phyloP scores from a whole-genome alignment of 30 jellyfish, hydroid and myxozoan genomes.

The Turritopsis rubra region DNA sequence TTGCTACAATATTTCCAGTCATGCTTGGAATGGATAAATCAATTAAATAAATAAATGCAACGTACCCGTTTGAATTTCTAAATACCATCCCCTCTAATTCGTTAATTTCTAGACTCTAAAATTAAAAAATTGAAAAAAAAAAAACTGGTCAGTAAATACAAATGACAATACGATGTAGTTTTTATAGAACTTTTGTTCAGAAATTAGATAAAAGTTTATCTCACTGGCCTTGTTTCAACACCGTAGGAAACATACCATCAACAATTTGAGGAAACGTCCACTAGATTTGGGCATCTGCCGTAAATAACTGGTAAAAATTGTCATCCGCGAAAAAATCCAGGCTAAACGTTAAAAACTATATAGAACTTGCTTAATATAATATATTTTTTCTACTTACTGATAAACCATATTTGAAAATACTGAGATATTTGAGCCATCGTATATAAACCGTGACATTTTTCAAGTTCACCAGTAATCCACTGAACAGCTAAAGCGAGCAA shows the following conservation, averaged over 20 bases:
- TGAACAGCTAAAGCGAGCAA: conserved; percentile 43
- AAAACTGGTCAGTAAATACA: too few species aligned
- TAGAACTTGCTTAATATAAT: not conserved
- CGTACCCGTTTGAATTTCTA: conserved; percentile 29
- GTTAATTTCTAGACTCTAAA: conserved; percentile 62
- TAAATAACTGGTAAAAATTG: not conserved
- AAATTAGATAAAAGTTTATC: too few species aligned
- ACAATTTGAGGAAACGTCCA: too few species aligned
- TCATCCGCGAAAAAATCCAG: not conserved
- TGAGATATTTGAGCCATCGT: conserved; percentile 68
- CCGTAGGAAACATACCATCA: too few species aligned
- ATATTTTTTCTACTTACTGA: conserved; percentile 38
- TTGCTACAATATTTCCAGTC: too few species aligned
- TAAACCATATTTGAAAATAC: conserved; percentile 61
- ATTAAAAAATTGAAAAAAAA: not conserved
- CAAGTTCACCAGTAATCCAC: conserved; percentile 75
- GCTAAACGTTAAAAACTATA: not conserved
- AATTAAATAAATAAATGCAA: too few species aligned
- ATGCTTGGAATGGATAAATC: not conserved
- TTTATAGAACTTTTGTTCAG: too few species aligned
- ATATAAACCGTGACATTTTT: conserved; percentile 42
- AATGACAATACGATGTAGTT: too few species aligned
- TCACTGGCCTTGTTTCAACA: too few species aligned
- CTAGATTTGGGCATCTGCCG: too few species aligned
- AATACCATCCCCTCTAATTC: conserved; percentile 61